Evolutionary conservation across 2,113 vertebrate species (phyloP).

Genomic region (Pedetes capensis): DNA sequence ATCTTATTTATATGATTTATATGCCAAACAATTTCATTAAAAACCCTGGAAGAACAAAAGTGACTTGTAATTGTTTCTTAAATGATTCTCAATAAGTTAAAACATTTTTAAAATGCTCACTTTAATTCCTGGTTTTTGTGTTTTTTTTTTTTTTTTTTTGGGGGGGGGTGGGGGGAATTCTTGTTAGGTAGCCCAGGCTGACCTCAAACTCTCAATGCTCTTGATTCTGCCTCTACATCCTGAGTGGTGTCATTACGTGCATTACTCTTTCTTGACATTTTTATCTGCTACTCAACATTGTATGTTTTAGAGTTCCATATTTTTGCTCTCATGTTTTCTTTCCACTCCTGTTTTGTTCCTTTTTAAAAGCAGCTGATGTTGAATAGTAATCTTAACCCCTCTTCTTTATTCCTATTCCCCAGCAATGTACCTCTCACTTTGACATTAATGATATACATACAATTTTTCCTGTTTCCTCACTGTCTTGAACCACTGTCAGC

Average conservation of each 20-base stretch:
- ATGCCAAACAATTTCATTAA: not conserved
- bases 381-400: not conserved
- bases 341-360: not conserved
- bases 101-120: not conserved
- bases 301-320: not conserved
- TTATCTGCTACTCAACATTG: not conserved
- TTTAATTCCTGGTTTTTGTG: not conserved
- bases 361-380: not conserved
- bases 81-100: constrained; percentile 17
- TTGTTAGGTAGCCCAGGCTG: no score
- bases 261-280: not conserved
- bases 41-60: not conserved
- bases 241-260: not conserved
- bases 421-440: not conserved
- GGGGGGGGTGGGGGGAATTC: no score
- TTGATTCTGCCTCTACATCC: not conserved
- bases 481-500: not conserved
- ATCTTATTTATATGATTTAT: not conserved
- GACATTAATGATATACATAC: not conserved
- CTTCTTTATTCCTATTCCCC: not conserved
- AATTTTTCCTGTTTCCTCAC: not conserved
- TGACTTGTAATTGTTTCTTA: constrained; percentile 33
- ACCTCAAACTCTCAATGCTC: not conserved
- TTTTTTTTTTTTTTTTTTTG: not conserved
- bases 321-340: not conserved